A percentile compares a stretch with the other conserved stretches of the same genome.
Evolutionary conservation across 2,888 invertebrate species (phyloP).

Genomic region (Tiphia femorata): DNA sequence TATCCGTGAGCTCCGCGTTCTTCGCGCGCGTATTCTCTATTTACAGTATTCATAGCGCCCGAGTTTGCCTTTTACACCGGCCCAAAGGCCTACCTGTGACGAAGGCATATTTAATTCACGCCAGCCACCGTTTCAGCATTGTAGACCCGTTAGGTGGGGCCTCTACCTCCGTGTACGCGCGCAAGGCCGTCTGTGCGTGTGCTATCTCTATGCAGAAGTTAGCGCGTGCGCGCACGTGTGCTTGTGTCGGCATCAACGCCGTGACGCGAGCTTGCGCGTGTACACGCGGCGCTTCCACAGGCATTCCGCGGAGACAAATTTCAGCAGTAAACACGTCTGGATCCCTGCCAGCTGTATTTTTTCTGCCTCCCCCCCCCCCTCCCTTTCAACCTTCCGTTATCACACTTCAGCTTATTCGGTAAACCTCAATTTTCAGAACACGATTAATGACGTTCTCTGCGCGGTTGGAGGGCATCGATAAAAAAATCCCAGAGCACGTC

Average conservation of each 20-base stretch:
- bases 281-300: slow-evolving; percentile 31
- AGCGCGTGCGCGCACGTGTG: slow-evolving; percentile 2
- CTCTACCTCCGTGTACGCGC: background rate
- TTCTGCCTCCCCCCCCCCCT: slow-evolving; percentile 34
- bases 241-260: no score
- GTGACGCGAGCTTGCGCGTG: slow-evolving; percentile 19
- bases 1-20: no score
- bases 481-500: no score
- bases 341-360: slow-evolving; percentile 48
- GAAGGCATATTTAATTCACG: slow-evolving; percentile 46
- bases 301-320: slow-evolving; percentile 48
- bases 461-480: no score
- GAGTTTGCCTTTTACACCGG: slow-evolving; percentile 34
- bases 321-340: slow-evolving; percentile 53
- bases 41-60: slow-evolving; percentile 36
- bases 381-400: no score
- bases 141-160: slow-evolving; percentile 30
- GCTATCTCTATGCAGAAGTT: background rate
- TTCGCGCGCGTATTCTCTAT: slow-evolving; percentile 26
- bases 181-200: no score
- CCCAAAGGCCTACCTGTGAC: slow-evolving; percentile 36
- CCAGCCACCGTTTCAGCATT: slow-evolving; percentile 33
- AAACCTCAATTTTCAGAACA: slow-evolving; percentile 43
- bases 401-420: slow-evolving; percentile 48
- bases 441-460: slow-evolving; percentile 44